These are phyloP conservation scores for Ephialtes manifestator DNA, from an alignment of 2,888 invertebrate species.

Conservation along the genomic window DNA sequence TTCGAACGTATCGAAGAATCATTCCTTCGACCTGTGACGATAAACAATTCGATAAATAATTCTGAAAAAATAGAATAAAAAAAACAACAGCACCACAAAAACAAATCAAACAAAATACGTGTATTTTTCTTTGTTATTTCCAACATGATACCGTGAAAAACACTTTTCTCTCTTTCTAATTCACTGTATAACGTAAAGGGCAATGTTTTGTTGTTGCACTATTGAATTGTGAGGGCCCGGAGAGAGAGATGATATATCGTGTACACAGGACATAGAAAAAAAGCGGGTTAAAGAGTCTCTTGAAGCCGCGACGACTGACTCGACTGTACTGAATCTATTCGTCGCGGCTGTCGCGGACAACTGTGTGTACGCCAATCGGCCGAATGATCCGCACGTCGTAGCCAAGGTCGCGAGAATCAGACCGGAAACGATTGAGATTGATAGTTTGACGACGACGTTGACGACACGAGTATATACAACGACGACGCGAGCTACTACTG, in stretches of 20 bases:
- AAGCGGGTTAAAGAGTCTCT: conserved; percentile 32
- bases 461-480: conserved; percentile 18
- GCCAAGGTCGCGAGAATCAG: conserved; percentile 70
- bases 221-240: not conserved
- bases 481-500: conserved; percentile 11
- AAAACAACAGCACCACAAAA: conserved; percentile 19
- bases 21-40: not conserved
- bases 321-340: conserved; percentile 54
- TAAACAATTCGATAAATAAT: not conserved
- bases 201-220: not conserved
- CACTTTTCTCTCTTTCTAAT: not conserved
- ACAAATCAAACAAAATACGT: not conserved
- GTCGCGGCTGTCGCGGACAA: conserved; percentile 28
- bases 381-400: conserved; percentile 63
- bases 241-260: not conserved
- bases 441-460: conserved; percentile 64
- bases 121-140: not conserved
- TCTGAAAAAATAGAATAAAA: conserved; percentile 14
- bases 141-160: not conserved
- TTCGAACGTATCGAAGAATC: not conserved
- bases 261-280: conserved; percentile 6
- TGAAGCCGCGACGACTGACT: conserved; percentile 42
- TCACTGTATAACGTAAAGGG: not conserved
- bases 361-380: conserved; percentile 54
- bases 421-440: conserved; percentile 73